Evolutionary conservation across 2,797 vertebrate species (phyloP).

Genomic region (Pangasius sanitwongsei): DNA sequence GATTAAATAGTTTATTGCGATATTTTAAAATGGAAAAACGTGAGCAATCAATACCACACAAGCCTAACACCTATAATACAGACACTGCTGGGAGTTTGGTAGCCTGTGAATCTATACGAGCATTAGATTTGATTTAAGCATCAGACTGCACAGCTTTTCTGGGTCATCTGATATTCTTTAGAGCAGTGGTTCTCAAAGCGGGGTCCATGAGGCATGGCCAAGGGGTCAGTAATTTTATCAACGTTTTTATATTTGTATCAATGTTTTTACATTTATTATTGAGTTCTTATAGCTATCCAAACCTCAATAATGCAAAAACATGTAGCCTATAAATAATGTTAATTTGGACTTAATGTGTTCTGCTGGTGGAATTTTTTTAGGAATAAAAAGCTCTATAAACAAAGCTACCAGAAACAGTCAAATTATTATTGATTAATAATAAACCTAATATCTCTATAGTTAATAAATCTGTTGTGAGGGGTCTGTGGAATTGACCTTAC

Average conservation of each 20-base stretch:
- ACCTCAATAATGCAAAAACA: background rate
- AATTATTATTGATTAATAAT: background rate
- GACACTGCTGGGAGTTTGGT: conserved; percentile 11
- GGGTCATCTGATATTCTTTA: conserved; percentile 18
- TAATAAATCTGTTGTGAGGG: background rate
- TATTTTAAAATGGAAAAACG: conserved; percentile 32
- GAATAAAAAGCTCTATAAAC: background rate
- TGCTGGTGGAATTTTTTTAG: background rate
- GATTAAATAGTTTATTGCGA: conserved; percentile 26
- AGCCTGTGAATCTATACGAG: conserved; percentile 11
- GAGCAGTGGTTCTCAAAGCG: background rate
- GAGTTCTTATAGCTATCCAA: background rate
- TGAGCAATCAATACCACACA: background rate
- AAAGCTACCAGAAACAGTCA: background rate
- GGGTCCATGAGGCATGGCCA: background rate
- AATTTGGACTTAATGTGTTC: background rate
- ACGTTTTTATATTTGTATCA: background rate
- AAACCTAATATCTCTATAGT: background rate
- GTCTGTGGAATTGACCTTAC: background rate
- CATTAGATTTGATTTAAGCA: conserved; percentile 27
- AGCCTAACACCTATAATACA: conserved; percentile 11
- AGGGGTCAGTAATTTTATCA: background rate
- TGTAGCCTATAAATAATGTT: background rate
- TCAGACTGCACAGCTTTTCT: conserved; percentile 26
- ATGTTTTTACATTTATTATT: background rate